Percentiles rank a stretch among this genome's conserved stretches.
Evolutionary conservation across 2,113 vertebrate species (phyloP).

Genomic region (Protobothrops mucrosquamatus): DNA sequence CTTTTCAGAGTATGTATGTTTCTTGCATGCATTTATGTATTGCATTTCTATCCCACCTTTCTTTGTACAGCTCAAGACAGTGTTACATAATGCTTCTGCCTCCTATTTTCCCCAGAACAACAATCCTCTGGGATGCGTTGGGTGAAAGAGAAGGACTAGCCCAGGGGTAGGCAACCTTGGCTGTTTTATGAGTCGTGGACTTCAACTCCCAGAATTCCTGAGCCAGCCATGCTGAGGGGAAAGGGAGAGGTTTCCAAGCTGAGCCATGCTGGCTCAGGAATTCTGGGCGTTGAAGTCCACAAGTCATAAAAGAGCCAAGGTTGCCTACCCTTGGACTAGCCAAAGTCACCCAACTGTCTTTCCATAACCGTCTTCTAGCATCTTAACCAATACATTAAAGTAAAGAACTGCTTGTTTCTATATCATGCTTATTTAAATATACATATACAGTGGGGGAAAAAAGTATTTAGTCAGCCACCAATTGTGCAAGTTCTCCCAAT

Average conservation of each 20-base stretch:
- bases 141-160: background rate
- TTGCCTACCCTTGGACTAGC: background rate
- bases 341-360: background rate
- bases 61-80: background rate
- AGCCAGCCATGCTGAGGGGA: too few relatives aligned
- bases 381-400: background rate
- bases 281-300: too few relatives aligned
- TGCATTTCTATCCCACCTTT: background rate
- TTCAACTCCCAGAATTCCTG: too few relatives aligned
- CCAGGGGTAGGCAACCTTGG: too few relatives aligned
- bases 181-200: too few relatives aligned
- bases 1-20: constrained; percentile 1
- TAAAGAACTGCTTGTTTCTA: background rate
- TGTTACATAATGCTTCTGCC: constrained; percentile 19
- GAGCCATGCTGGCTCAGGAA: too few relatives aligned
- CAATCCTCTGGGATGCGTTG: constrained; percentile 12
- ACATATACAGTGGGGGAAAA: too few relatives aligned
- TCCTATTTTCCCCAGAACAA: constrained; percentile 2
- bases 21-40: background rate
- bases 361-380: background rate
- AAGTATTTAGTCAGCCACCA: too few relatives aligned
- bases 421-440: background rate
- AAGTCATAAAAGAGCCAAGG: too few relatives aligned
- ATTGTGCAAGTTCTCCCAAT: too few relatives aligned
- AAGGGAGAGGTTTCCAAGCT: too few relatives aligned